Conservation (phyloP, 92 coral and sea anemone genomes). For the Pocillopora meandrina region DNA sequence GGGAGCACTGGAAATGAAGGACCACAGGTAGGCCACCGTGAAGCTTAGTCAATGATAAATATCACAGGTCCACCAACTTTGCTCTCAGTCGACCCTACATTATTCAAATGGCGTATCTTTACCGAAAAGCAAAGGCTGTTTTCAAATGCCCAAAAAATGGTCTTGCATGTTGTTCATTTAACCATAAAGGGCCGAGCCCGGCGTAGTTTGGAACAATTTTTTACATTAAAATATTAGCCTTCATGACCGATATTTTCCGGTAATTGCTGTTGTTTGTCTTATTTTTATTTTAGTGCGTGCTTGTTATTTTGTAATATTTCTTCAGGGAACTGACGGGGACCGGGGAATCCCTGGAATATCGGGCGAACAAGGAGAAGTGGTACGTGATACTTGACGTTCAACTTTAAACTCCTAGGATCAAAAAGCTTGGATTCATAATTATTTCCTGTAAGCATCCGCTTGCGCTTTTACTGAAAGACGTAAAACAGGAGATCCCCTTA, state of each 20-base stretch:
- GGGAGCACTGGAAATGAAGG: conserved; percentile 26
- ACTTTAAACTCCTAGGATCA: too few relatives aligned
- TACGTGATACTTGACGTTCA: background rate
- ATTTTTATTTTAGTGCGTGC: background rate
- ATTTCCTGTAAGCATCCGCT: too few relatives aligned
- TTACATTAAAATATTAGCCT: too few relatives aligned
- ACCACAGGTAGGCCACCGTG: conserved; percentile 5
- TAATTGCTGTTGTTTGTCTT: background rate
- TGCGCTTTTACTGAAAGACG: too few relatives aligned
- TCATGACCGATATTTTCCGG: background rate
- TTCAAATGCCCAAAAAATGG: too few relatives aligned
- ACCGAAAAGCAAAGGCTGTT: too few relatives aligned
- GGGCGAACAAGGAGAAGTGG: conserved; percentile 35
- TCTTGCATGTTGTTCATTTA: too few relatives aligned
- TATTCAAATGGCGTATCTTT: too few relatives aligned
- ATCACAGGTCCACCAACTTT: background rate
- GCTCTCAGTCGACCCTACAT: background rate
- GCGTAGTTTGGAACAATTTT: too few relatives aligned
- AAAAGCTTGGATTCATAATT: too few relatives aligned
- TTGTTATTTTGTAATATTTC: background rate
- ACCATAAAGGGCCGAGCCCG: too few relatives aligned
- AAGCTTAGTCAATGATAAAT: background rate
- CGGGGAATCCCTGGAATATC: conserved; percentile 5
- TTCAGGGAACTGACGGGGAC: conserved; percentile 35
- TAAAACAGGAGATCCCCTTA: too few relatives aligned